Conservation (phyloP, 2,113 vertebrate species). For the Malurus alboscapulatus region DNA sequence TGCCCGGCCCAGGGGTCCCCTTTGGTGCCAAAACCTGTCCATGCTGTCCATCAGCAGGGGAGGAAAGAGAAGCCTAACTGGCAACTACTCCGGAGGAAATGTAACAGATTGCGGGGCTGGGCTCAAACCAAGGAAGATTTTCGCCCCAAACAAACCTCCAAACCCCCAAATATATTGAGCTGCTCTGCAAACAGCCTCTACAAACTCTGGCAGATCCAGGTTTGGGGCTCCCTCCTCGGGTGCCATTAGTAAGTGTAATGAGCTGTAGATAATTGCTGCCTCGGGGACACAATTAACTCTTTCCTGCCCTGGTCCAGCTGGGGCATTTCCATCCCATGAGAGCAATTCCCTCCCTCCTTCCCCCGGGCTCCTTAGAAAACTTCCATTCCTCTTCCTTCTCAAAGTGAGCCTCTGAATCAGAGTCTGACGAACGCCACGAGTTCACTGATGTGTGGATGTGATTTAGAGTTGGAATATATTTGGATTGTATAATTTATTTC, state of each 20-base stretch:
- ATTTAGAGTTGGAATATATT: not conserved
- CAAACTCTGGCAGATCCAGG: not conserved
- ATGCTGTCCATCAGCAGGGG: not conserved
- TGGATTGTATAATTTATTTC: not conserved
- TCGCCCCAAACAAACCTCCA: not conserved
- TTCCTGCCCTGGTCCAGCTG: conserved; percentile 11
- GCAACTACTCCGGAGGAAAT: not conserved
- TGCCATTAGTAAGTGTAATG: not conserved
- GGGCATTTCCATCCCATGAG: not conserved
- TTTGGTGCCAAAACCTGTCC: not conserved
- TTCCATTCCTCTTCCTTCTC: not conserved
- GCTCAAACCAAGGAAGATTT: not conserved
- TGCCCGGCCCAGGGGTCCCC: not conserved
- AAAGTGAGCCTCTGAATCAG: not conserved
- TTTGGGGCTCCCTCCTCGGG: not conserved
- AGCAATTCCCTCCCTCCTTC: not conserved
- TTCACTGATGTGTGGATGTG: not conserved
- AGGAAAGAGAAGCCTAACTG: not conserved
- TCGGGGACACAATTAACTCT: conserved; percentile 6
- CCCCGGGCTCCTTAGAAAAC: not conserved
- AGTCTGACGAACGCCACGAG: not conserved
- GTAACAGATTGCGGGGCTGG: accelerated
- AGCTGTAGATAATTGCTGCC: conserved; percentile 26
- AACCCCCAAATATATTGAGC: not conserved
- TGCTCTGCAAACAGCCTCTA: not conserved